Evolutionary conservation across 2,113 vertebrate genomes (phyloP), one percentile per base, ranked within the genome.

Genomic region (Myotis lucifugus): DNA sequence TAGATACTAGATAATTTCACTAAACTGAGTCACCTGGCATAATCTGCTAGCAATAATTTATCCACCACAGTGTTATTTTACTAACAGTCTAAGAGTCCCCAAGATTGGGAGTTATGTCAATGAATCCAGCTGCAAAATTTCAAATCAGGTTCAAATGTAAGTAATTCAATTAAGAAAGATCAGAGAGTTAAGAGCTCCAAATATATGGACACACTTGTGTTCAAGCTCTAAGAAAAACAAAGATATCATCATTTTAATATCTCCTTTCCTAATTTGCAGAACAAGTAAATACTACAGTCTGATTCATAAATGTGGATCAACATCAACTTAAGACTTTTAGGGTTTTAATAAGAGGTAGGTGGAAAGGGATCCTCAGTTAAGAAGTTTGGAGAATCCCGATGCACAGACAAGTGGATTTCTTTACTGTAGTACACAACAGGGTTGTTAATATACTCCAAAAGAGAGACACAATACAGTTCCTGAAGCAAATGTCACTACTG

Each of bases 341-440:
- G 5, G 48, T 67, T 56, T 50, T 73, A 92, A 6, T 74, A 73
- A 88, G 12, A 85, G 8, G 79, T 85, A 69, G 29, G 19, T 64
- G 27, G 34, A 91, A 94, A 94, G 25, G 3, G 9, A 3, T 42
- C 15, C 50, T 69, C 52, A 81, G 50, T 84, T 86, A 34, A 85
- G 61, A 90, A 82, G 50, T 54, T 27, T 64, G 42, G 23, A 82
- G 34, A 96, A 93, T 90, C 23, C 23, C 90, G n/a, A 93, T 91
- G 81, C 8, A 37, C 6, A 83, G 27, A n/a, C 15, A 90, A 77
- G 7, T 89, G 12, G 37, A 27, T 77, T 90, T 86, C 42, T 86
- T 82, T 70, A 70, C 3, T 61, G 4, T n/a, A 37, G 25, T n/a
- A 94, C 5, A 85, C 2, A n/a, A 70, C 42, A 64, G 18, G 7